Evolutionary conservation across 2,113 vertebrate genomes (phyloP), one percentile per base, ranked within the genome.

Genomic region (Perca flavescens): DNA sequence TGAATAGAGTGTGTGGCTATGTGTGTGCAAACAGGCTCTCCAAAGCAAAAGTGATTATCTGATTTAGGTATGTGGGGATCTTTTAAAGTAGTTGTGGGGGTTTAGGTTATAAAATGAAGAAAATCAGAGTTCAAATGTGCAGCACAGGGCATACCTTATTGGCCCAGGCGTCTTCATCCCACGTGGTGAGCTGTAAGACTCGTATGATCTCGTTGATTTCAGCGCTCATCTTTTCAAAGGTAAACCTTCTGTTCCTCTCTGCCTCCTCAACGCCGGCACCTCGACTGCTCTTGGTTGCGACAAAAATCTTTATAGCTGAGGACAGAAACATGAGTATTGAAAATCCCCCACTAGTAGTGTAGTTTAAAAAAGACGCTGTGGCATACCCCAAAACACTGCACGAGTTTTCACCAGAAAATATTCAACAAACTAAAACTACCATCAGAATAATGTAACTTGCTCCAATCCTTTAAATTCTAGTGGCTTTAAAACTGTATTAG

Each of bases 91-190:
- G 46, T 52, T 65, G 62, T 46, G n/a, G 63, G 36, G 52, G 60
- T 34, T 68, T 34, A 36, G 52, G 58, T 21, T n/a, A 6, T 54
- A 64, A 70, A 84, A 71, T 77, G 13, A 76, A 43, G 14, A 43
- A 28, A 66, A 49, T 21, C 11, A 0, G 7, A 60, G 31, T 54
- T 58, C 6, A 54, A 9, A 60, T 60, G 46, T 3, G 17, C 68
- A 77, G 19, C 16, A 15, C 19, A 69, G 50, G 21, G n/a, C 3
- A 6, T 91, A 98, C 98, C 96, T 99, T 99, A 93, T 97, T 99
- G 0, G 98, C 97, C 98, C 98, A 99, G 63, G 98, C 97, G 61
- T 99, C 98, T 91, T 99, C 98, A 58, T 99, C 98, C 98, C 98
- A 99, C 13, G 98, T 98, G 57, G 98, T 99, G 77, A 99, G 97